These are phyloP conservation scores for Drosophila hamatofila DNA, from an alignment of 2,888 invertebrate species.

Conservation along the genomic window DNA sequence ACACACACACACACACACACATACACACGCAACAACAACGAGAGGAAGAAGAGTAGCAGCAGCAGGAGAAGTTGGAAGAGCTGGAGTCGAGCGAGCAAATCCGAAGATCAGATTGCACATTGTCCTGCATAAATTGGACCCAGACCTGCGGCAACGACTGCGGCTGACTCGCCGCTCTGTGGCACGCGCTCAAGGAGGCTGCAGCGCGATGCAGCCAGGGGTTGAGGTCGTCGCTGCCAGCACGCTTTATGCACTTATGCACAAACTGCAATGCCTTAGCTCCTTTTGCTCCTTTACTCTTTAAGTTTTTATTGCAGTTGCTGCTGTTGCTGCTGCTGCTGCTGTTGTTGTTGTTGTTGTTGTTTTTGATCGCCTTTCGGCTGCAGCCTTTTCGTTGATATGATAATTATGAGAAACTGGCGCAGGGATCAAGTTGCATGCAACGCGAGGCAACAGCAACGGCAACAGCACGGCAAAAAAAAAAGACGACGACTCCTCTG, in stretches of 20 bases:
- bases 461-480: background rate
- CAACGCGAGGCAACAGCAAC: slow-evolving; percentile 3
- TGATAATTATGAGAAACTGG: slow-evolving; percentile 69
- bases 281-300: background rate
- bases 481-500: background rate
- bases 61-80: background rate
- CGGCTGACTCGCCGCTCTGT: background rate
- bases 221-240: slow-evolving; percentile 29
- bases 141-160: slow-evolving; percentile 9
- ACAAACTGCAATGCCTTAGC: slow-evolving; percentile 30
- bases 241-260: slow-evolving; percentile 46
- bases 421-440: slow-evolving; percentile 59
- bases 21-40: too few relatives aligned
- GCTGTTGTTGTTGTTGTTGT: slow-evolving; percentile 4
- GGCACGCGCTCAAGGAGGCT: slow-evolving; percentile 46
- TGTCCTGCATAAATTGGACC: slow-evolving; percentile 52
- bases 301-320: slow-evolving; percentile 6
- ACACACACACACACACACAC: background rate
- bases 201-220: slow-evolving; percentile 36
- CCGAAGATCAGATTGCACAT: slow-evolving; percentile 67
- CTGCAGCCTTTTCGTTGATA: slow-evolving; percentile 43
- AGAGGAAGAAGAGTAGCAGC: slow-evolving; percentile 9
- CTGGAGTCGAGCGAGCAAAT: slow-evolving; percentile 11
- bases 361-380: slow-evolving; percentile 18
- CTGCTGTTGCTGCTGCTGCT: background rate